A percentile compares a stretch with the other conserved stretches of the same genome.
phyloP scores from a whole-genome alignment of 2,113 vertebrate species.

The Heterochromis multidens region DNA sequence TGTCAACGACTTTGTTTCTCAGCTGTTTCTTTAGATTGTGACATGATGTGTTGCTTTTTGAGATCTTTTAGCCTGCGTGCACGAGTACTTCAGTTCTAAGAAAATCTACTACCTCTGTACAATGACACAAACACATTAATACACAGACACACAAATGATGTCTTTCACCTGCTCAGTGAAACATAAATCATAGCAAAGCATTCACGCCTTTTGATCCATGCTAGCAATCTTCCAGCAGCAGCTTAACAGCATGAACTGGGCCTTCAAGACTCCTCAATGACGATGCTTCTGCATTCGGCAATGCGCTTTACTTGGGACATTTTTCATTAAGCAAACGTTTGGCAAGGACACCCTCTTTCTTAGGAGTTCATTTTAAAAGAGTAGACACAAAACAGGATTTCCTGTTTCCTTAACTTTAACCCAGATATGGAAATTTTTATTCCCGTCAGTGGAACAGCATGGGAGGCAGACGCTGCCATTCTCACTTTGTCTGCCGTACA shows the following conservation, averaged over 20 bases:
- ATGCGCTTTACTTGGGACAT: not conserved
- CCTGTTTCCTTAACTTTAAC: not conserved
- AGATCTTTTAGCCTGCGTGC: too few relatives aligned
- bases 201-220: not conserved
- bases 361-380: not conserved
- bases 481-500: not conserved
- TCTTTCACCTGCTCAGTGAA: slow-evolving; percentile 27
- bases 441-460: not conserved
- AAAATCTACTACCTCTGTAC: not conserved
- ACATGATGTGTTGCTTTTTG: too few relatives aligned
- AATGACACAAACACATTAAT: not conserved
- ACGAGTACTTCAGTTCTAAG: not conserved
- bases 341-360: not conserved
- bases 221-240: slow-evolving; percentile 3
- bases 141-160: not conserved
- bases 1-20: too few relatives aligned
- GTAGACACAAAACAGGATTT: not conserved
- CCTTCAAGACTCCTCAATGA: not conserved
- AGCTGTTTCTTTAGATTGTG: too few relatives aligned
- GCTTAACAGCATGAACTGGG: not conserved
- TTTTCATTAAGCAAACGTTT: not conserved
- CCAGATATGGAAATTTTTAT: not conserved
- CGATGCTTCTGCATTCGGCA: not conserved
- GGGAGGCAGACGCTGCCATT: not conserved
- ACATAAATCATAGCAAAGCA: not conserved